A percentile compares a stretch with the other conserved stretches of the same genome.
These are phyloP conservation scores for Danaus melanippus DNA, from an alignment of 1,140 invertebrate species.

Conservation along the genomic window DNA sequence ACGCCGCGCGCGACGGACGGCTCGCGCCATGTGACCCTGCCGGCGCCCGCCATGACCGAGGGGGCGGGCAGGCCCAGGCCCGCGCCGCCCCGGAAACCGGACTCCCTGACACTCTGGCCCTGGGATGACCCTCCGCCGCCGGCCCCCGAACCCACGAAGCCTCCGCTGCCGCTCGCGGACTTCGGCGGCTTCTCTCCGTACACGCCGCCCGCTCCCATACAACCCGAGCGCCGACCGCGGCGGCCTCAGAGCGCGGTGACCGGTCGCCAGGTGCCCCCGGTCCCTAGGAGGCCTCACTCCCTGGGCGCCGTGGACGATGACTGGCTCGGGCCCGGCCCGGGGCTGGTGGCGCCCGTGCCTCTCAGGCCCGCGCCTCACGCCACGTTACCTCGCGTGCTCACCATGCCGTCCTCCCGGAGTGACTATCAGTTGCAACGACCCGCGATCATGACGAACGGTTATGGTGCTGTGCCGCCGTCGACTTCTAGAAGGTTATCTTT, in stretches of 20 bases:
- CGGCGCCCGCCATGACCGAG: conserved; percentile 54
- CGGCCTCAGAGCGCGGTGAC: conserved; percentile 67
- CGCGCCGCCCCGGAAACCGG: conserved; percentile 63
- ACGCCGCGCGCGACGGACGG: conserved; percentile 50
- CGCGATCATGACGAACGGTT: conserved; percentile 63
- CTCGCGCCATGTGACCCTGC: conserved; percentile 47
- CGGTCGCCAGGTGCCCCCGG: conserved; percentile 49
- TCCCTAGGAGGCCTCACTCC: conserved; percentile 62
- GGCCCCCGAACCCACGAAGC: conserved; percentile 48
- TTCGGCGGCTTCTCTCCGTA: conserved; percentile 73
- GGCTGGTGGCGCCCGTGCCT: conserved; percentile 46
- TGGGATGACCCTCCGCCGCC: conserved; percentile 63
- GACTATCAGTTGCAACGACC: conserved; percentile 75
- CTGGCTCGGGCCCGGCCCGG: conserved; percentile 62
- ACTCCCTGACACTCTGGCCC: conserved; percentile 55
- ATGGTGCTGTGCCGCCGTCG: conserved; percentile 59
- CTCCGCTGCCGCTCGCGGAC: conserved; percentile 60
- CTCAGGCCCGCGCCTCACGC: conserved; percentile 49
- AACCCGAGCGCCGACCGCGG: conserved; percentile 54
- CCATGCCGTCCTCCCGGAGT: conserved; percentile 72
- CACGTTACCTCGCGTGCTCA: conserved; percentile 59
- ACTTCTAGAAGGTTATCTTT: conserved; percentile 50
- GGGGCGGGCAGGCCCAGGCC: conserved; percentile 60
- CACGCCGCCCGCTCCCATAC: conserved; percentile 71
- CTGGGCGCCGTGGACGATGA: conserved; percentile 57